These are phyloP conservation scores for Oncorhynchus nerka DNA, from an alignment of 2,113 vertebrate species.

Conservation along the genomic window DNA sequence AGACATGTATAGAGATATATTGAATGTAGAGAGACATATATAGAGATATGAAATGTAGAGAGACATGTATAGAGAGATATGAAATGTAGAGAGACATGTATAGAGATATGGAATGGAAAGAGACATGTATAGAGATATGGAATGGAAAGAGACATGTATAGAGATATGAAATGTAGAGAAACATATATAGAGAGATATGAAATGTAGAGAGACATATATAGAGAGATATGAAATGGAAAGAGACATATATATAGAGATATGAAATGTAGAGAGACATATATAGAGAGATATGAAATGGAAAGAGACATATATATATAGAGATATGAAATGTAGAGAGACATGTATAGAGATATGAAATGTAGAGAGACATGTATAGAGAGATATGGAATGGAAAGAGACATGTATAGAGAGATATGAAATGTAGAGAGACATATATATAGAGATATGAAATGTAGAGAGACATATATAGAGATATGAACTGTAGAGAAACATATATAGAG, in stretches of 20 bases:
- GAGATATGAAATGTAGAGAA: background rate
- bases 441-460: no score
- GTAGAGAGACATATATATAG: no score
- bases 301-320: background rate
- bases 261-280: background rate
- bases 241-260: background rate
- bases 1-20: background rate
- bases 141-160: background rate
- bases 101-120: background rate
- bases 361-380: background rate
- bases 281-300: background rate
- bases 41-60: background rate
- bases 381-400: no score
- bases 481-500: background rate
- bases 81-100: background rate
- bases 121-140: background rate
- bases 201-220: background rate
- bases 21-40: background rate
- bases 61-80: background rate
- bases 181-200: background rate
- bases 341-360: background rate
- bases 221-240: background rate
- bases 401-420: no score
- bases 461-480: conserved; percentile 22
- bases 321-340: background rate